Evolutionary conservation across 2,888 invertebrate genomes (phyloP).

Genomic region (Hipparchia sbordonii): DNA sequence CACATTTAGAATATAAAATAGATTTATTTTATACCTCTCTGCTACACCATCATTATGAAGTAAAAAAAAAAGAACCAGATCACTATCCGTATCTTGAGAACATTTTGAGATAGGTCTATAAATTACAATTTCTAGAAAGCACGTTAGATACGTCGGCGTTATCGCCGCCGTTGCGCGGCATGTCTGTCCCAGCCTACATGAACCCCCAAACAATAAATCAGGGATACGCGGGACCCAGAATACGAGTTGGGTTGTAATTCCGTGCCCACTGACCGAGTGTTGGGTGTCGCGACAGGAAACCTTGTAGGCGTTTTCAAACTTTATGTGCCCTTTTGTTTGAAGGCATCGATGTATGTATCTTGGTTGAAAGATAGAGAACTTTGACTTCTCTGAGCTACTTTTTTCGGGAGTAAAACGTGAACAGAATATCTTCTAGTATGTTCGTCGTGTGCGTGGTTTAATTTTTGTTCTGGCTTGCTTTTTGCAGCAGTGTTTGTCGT

Average conservation of each 20-base stretch:
- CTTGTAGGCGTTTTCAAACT: slow-evolving; percentile 1
- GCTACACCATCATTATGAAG: no score
- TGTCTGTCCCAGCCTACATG: not conserved
- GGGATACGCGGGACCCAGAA: slow-evolving; percentile 44
- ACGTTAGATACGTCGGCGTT: not conserved
- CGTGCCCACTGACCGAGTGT: slow-evolving; percentile 56
- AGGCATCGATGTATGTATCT: not conserved
- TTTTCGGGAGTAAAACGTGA: not conserved
- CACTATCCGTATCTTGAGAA: no score
- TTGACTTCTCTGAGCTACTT: not conserved
- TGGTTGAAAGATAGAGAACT: not conserved
- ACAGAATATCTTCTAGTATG: no score
- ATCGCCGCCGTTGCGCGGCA: not conserved
- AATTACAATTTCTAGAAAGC: not conserved
- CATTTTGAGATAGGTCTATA: no score
- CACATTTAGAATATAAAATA: no score
- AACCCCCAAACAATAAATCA: slow-evolving; percentile 68
- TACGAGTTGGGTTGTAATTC: slow-evolving; percentile 43
- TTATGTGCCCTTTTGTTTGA: not conserved
- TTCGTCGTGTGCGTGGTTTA: no score
- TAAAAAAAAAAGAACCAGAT: no score
- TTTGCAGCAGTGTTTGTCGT: no score
- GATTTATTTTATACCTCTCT: no score
- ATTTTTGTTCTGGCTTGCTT: no score
- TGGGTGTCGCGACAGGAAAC: slow-evolving; percentile 12